phyloP scores from a whole-genome alignment of 2,113 vertebrate genomes.

The Balaenoptera acutorostrata region DNA sequence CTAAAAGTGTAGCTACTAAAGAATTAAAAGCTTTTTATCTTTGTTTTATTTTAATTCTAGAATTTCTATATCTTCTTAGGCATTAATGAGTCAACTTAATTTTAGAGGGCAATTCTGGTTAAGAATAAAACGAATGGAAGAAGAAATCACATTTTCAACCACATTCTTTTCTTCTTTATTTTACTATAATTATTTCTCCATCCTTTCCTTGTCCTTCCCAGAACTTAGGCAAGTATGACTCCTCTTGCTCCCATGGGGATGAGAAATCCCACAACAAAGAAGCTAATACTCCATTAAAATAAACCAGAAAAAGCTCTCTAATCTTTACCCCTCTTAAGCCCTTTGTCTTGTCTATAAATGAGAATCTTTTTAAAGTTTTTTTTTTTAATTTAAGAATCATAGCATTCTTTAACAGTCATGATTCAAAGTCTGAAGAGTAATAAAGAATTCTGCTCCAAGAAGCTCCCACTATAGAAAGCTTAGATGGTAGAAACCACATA shows the following conservation, averaged over 20 bases:
- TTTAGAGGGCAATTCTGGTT: neutral
- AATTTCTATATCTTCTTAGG: neutral
- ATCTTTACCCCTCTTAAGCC: neutral
- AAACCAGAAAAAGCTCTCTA: conserved; percentile 1
- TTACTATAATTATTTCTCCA: neutral
- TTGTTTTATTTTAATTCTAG: neutral
- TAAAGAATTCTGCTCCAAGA: neutral
- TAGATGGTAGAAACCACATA: neutral
- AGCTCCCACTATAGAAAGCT: neutral
- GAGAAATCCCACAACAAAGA: conserved; percentile 35
- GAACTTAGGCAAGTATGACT: neutral
- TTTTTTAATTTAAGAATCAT: neutral
- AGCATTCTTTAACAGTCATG: neutral
- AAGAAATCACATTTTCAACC: neutral
- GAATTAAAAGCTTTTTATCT: neutral
- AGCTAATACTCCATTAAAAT: neutral
- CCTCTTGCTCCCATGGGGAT: neutral
- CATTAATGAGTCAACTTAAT: neutral
- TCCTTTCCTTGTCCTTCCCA: neutral
- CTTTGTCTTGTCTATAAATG: neutral
- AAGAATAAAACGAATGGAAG: conserved; percentile 5
- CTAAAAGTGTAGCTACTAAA: neutral
- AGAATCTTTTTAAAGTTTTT: neutral
- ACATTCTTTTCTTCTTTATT: neutral
- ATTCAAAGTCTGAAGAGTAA: neutral